Evolutionary conservation across 2,888 invertebrate genomes (phyloP), one percentile per base, ranked within the genome.

Genomic region (Peribatodes rhomboidaria): DNA sequence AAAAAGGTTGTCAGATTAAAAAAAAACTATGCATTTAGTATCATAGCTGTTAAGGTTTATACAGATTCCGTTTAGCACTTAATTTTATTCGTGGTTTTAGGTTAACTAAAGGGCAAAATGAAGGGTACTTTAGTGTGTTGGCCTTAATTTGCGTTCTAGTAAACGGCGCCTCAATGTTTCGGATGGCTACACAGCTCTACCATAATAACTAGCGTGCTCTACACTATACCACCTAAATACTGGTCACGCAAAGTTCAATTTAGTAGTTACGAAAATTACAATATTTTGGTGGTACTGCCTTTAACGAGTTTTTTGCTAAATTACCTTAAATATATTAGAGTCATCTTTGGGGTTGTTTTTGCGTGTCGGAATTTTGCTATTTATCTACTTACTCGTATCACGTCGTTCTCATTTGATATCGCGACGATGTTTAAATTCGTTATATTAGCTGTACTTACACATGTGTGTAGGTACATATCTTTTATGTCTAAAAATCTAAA

Each of bases 161-260:
- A 35, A 56, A 52, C 20, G 39, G 55, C 49, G 46, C 33, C 14
- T 20, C 49, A 18, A 55, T 57, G 39, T 54, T 64, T 63, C 53
- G 52, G 27, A 33, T 9, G 33, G 11, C 41, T 41, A 16, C 9
- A 22, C 31, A n/a, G n/a, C n/a, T n/a, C 18, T 2, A 27, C 27
- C n/a, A 22, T 46, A 27, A 35, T 39, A 47, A 64, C 54, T 56
- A 7, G 11, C 35, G 31, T 63, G 31, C 13, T 39, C 18, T 27
- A 27, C 13, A 31, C 18, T 27, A 27, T 27, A 27, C 27, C 27
- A 35, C 31, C 39, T 37, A 42, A 33, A 52, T 7, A 57, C 11
- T 39, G 33, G 63, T 64, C 63, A 64, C 63, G 63, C 63, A 49
- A 64, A 58, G 47, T 59, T 64, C 53, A 49, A 41, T 31, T 41